A percentile compares a stretch with the other conserved stretches of the same genome.
Evolutionary conservation across 2,797 vertebrate species (phyloP).

Genomic region (Mus spretus): DNA sequence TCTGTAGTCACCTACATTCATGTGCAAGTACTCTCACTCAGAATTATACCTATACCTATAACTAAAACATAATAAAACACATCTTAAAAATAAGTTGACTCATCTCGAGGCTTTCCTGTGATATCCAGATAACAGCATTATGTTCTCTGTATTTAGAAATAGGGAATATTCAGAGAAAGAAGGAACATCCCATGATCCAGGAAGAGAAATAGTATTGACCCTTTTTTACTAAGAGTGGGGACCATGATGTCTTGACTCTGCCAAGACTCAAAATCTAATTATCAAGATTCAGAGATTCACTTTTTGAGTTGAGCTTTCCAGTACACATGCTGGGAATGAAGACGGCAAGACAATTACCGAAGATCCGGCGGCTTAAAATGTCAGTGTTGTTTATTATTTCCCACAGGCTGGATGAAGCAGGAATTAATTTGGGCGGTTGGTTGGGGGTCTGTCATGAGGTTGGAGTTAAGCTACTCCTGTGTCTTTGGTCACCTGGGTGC

Average conservation of each 20-base stretch:
- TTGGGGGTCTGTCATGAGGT: not conserved
- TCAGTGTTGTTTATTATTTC: not conserved
- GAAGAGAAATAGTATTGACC: not conserved
- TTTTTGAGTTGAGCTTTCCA: not conserved
- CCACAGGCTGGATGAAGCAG: too few species aligned
- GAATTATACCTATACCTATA: not conserved
- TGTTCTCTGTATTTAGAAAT: not conserved
- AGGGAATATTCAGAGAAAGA: not conserved
- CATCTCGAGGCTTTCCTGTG: not conserved
- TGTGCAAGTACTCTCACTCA: not conserved
- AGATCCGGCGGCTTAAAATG: not conserved
- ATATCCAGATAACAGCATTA: not conserved
- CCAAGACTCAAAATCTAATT: not conserved
- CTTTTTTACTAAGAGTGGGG: slow-evolving; percentile 34
- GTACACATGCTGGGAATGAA: not conserved
- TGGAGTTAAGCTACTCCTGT: not conserved
- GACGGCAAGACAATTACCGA: not conserved
- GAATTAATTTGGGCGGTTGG: not conserved
- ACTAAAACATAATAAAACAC: not conserved
- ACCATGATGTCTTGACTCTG: not conserved
- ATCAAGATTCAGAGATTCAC: not conserved
- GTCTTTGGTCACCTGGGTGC: not conserved
- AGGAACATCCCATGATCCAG: not conserved
- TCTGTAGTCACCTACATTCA: not conserved
- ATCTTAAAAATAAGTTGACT: not conserved